phyloP scores from a whole-genome alignment of 2,113 vertebrate species.

The Pimephales promelas region DNA sequence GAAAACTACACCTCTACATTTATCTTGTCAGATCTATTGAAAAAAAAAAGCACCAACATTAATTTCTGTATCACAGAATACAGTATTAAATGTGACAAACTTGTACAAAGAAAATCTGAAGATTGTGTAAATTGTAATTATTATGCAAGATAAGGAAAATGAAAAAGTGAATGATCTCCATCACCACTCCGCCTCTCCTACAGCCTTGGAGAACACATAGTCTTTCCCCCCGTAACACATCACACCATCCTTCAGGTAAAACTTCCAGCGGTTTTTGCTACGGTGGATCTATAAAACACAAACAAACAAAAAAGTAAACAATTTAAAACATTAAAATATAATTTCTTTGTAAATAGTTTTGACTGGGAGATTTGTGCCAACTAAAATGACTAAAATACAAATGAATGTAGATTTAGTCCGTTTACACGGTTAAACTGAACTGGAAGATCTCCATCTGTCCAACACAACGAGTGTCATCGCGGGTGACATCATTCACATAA shows the following conservation, averaged over 20 bases:
- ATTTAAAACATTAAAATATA: background rate
- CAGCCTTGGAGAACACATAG: constrained; percentile 93
- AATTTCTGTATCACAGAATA: no score
- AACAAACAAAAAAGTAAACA: background rate
- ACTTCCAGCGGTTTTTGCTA: constrained; percentile 98
- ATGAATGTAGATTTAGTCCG: background rate
- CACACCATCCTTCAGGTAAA: constrained; percentile 93
- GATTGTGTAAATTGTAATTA: no score
- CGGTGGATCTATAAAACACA: constrained; percentile 85
- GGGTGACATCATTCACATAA: no score
- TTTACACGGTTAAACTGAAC: no score
- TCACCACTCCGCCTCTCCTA: constrained; percentile 96
- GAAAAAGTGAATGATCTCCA: background rate
- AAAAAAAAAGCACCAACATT: no score
- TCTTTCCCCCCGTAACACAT: constrained; percentile 92
- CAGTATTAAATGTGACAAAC: no score
- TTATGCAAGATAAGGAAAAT: no score
- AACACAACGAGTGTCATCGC: no score
- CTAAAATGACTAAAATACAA: background rate
- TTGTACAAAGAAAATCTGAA: no score
- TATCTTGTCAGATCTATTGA: no score
- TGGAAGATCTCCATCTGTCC: no score
- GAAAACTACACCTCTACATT: no score
- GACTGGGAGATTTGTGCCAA: background rate
- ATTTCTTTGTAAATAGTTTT: background rate